Evolutionary conservation across 2,797 vertebrate genomes (phyloP).

Genomic region (Melanotaenia trifasciata): DNA sequence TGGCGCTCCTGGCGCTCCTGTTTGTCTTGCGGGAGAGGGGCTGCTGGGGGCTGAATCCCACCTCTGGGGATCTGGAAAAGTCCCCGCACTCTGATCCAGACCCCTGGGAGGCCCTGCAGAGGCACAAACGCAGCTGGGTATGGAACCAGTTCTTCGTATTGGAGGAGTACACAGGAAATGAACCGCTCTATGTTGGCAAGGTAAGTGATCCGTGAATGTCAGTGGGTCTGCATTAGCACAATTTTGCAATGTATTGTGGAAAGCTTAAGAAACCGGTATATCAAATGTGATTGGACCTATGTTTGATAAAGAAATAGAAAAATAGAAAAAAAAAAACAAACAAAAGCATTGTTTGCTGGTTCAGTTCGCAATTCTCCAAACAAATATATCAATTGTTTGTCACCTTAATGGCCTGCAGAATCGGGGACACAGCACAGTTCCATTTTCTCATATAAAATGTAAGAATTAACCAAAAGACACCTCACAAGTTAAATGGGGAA

Average conservation of each 20-base stretch:
- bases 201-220: constrained; percentile 80
- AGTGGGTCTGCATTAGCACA: constrained; percentile 21
- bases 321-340: too few species aligned
- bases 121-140: constrained; percentile 97
- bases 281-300: background rate
- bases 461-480: constrained; percentile 48
- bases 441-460: constrained; percentile 55
- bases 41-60: constrained; percentile 76
- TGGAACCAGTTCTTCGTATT: constrained; percentile 99
- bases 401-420: constrained; percentile 58
- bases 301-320: constrained; percentile 4
- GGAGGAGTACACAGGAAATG: constrained; percentile 96
- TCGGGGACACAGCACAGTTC: constrained; percentile 58
- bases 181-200: constrained; percentile 98
- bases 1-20: constrained; percentile 88
- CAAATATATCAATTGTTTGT: constrained; percentile 65
- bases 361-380: constrained; percentile 34
- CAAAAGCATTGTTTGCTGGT: background rate
- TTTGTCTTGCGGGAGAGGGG: constrained; percentile 86
- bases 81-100: constrained; percentile 63
- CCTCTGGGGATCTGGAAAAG: constrained; percentile 71
- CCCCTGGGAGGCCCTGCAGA: constrained; percentile 81
- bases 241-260: constrained; percentile 6
- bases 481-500: constrained; percentile 39
- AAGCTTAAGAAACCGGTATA: background rate